These are phyloP conservation scores for Nesoenas mayeri DNA, from an alignment of 2,113 vertebrate genomes.

Conservation along the genomic window DNA sequence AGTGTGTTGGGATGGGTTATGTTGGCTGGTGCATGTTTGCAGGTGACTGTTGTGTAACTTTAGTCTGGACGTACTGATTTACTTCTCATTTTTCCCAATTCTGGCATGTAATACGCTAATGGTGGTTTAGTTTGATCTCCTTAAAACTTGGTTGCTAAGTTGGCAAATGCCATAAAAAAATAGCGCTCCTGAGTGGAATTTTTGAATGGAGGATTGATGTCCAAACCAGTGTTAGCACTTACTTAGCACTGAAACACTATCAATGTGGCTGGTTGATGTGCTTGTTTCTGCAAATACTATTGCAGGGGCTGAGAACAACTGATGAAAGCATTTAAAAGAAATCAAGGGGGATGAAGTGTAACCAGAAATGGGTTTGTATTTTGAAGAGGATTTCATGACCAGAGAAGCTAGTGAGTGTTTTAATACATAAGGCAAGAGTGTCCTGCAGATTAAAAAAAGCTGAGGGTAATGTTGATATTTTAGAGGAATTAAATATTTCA, in stretches of 20 bases:
- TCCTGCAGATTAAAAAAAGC: background rate
- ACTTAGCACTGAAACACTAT: background rate
- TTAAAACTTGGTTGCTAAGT: background rate
- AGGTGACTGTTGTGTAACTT: background rate
- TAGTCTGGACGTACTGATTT: background rate
- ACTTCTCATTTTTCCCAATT: background rate
- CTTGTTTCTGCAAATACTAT: background rate
- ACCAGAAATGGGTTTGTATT: background rate
- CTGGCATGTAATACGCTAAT: background rate
- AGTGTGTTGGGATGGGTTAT: background rate
- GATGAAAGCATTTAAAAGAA: background rate
- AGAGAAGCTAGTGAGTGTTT: background rate
- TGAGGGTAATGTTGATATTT: background rate
- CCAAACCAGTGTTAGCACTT: background rate
- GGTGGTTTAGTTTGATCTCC: background rate
- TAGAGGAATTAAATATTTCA: background rate
- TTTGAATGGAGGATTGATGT: conserved; percentile 8
- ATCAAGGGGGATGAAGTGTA: background rate
- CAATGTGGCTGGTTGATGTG: accelerated
- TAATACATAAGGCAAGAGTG: background rate
- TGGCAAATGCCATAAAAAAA: background rate
- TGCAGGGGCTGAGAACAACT: background rate
- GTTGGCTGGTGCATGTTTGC: background rate
- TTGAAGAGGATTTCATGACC: background rate
- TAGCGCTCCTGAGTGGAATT: background rate